phyloP scores from a whole-genome alignment of 2,888 invertebrate species.

The Iselma pallidipennis region DNA sequence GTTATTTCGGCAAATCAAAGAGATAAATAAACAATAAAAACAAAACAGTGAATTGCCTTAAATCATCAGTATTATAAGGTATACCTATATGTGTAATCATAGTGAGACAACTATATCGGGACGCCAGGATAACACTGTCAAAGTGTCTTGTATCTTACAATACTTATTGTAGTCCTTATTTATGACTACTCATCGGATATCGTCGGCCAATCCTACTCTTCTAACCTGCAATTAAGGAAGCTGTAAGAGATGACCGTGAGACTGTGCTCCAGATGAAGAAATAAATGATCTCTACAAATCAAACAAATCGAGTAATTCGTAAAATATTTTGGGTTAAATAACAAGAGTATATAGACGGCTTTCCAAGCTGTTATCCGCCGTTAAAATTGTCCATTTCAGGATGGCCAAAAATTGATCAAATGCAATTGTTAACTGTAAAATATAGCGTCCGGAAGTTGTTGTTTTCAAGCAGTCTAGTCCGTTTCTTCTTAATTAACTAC shows the following conservation, averaged over 20 bases:
- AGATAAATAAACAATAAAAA: background rate
- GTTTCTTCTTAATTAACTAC: conserved; percentile 11
- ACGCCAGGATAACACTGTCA: background rate
- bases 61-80: background rate
- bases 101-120: background rate
- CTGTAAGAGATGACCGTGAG: conserved; percentile 29
- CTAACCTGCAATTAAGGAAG: conserved; percentile 44
- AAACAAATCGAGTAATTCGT: too few relatives aligned
- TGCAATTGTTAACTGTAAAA: background rate
- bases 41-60: background rate
- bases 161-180: conserved; percentile 45
- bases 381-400: too few relatives aligned
- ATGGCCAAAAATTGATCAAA: background rate
- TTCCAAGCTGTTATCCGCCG: too few relatives aligned
- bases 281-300: too few relatives aligned
- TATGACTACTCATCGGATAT: conserved; percentile 47
- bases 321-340: too few relatives aligned
- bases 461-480: background rate
- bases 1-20: background rate
- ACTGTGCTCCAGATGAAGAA: too few relatives aligned
- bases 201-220: conserved; percentile 39
- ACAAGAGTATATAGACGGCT: too few relatives aligned
- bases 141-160: background rate
- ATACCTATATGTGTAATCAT: too few relatives aligned
- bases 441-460: background rate